A percentile compares a stretch with the other conserved stretches of the same genome.
phyloP scores from a whole-genome alignment of 2,797 vertebrate genomes.

The Pseudocheirus occidentalis region DNA sequence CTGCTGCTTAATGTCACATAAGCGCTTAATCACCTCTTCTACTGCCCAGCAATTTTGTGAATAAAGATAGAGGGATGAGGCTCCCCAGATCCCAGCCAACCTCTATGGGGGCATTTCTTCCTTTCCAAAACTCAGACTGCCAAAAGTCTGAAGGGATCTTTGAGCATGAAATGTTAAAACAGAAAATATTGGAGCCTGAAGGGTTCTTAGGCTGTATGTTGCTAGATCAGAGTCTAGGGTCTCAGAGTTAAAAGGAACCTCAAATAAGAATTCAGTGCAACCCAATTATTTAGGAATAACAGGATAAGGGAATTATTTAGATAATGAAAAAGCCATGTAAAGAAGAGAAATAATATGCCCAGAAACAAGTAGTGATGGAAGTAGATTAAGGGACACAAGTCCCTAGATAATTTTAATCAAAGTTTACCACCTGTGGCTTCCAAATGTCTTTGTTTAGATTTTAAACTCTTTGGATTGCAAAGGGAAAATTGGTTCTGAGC shows the following conservation, averaged over 20 bases:
- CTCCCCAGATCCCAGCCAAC: neutral
- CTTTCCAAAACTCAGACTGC: neutral
- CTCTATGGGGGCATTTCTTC: neutral
- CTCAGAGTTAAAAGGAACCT: neutral
- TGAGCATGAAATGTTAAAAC: neutral
- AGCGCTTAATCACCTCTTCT: slow-evolving; percentile 18
- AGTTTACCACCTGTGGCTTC: neutral
- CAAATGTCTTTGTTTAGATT: neutral
- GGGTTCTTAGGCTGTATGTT: neutral
- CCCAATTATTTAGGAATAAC: neutral
- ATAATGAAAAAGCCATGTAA: neutral
- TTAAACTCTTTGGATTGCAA: neutral
- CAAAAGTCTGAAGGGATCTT: neutral
- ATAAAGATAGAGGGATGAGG: neutral
- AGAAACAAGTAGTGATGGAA: neutral
- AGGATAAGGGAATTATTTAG: neutral
- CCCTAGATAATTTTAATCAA: neutral
- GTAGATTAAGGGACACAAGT: neutral
- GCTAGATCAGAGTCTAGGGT: neutral
- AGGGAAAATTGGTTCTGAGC: neutral
- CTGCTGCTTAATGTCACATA: accelerated
- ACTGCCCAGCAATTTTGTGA: neutral
- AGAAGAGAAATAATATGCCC: neutral
- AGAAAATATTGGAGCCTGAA: neutral
- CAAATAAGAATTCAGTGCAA: neutral